Conservation (phyloP, 1,140 invertebrate genomes). For the Hylaeus anthracinus region DNA sequence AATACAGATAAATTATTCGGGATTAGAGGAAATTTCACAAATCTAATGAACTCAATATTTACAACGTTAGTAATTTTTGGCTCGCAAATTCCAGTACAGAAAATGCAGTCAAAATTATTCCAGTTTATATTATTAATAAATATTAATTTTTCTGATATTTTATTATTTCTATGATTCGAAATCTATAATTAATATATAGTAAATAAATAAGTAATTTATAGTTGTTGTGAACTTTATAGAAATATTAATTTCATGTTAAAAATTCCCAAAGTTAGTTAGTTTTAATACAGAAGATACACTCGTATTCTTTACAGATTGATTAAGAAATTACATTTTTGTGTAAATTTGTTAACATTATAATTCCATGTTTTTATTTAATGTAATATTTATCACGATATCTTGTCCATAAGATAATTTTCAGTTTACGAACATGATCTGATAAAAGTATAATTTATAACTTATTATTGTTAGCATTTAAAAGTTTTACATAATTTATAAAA, state of each 20-base stretch:
- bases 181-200: neutral
- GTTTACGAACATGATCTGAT: neutral
- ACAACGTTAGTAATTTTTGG: neutral
- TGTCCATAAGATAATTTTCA: neutral
- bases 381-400: constrained; percentile 23
- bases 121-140: constrained; percentile 4
- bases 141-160: neutral
- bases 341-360: constrained; percentile 1
- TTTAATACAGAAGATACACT: constrained; percentile 41
- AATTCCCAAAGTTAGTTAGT: constrained; percentile 45
- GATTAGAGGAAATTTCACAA: constrained; percentile 11
- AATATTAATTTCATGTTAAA: constrained; percentile 19
- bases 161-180: neutral
- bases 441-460: constrained; percentile 10
- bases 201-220: neutral
- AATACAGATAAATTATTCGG: constrained; percentile 41
- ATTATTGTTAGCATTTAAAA: constrained; percentile 13
- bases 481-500: neutral
- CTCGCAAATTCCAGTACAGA: neutral
- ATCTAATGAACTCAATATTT: neutral
- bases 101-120: neutral
- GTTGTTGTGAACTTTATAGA: neutral
- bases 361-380: neutral
- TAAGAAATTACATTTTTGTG: constrained; percentile 12
- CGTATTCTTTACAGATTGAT: neutral